phyloP scores from a whole-genome alignment of 2,797 vertebrate species.

The Staurois parvus region DNA sequence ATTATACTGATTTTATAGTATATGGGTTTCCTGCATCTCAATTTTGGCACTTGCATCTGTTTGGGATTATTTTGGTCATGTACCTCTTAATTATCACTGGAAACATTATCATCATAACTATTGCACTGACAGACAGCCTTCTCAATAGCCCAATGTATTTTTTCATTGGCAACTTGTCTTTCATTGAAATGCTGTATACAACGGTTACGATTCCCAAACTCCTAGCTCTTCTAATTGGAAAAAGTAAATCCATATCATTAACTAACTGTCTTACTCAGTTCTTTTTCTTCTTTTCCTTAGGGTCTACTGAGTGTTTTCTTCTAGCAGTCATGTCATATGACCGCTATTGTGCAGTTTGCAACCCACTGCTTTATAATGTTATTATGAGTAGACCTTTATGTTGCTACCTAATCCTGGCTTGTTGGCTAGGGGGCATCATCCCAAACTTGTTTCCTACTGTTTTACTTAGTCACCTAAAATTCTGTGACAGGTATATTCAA shows the following conservation, averaged over 20 bases:
- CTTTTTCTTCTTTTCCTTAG: conserved; percentile 57
- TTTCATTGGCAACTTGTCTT: conserved; percentile 62
- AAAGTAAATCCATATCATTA: conserved; percentile 57
- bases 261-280: conserved; percentile 54
- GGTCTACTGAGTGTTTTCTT: conserved; percentile 54
- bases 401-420: conserved; percentile 38
- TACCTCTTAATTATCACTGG: conserved; percentile 54
- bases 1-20: conserved; percentile 6
- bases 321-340: conserved; percentile 63
- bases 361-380: conserved; percentile 48
- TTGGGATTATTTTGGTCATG: conserved; percentile 46
- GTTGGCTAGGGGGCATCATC: conserved; percentile 60
- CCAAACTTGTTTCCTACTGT: conserved; percentile 35
- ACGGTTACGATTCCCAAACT: conserved; percentile 58
- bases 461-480: conserved; percentile 55
- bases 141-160: conserved; percentile 56
- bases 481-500: conserved; percentile 62
- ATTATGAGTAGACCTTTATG: conserved; percentile 56
- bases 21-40: conserved; percentile 15
- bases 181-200: conserved; percentile 59
- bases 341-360: conserved; percentile 52
- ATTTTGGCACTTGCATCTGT: conserved; percentile 43
- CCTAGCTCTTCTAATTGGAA: conserved; percentile 48
- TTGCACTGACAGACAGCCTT: conserved; percentile 34
- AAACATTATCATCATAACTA: conserved; percentile 56